A percentile compares a stretch with the other conserved stretches of the same genome.
Evolutionary conservation across 2,113 vertebrate species (phyloP).

Genomic region (Saccopteryx bilineata): DNA sequence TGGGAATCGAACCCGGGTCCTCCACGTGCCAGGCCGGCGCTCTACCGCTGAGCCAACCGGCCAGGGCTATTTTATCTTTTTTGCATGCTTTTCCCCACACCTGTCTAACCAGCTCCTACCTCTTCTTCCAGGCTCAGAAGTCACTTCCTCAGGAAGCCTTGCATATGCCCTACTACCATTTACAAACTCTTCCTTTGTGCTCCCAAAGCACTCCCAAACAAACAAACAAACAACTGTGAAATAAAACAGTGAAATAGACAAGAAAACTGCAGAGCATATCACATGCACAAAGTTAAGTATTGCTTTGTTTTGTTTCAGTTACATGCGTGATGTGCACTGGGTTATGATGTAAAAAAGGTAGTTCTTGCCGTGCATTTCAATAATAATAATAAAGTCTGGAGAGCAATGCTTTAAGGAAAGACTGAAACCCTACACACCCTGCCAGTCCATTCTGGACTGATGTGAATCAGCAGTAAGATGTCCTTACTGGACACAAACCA

Average conservation of each 20-base stretch:
- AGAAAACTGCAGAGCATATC: background rate
- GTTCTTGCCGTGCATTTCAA: conserved; percentile 15
- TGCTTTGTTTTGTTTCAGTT: background rate
- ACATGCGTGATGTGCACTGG: background rate
- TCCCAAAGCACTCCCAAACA: background rate
- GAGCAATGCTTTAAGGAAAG: background rate
- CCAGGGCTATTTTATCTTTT: background rate
- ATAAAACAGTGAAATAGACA: background rate
- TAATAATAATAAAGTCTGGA: background rate
- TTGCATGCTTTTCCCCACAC: background rate
- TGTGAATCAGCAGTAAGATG: background rate
- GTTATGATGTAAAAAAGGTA: background rate
- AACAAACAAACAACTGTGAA: background rate
- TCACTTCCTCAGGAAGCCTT: background rate
- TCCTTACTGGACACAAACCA: background rate
- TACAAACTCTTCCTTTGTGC: background rate
- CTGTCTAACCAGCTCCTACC: background rate
- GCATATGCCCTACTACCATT: background rate
- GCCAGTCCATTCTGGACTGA: background rate
- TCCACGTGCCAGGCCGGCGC: no score
- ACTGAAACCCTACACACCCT: background rate
- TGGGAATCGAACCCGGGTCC: no score
- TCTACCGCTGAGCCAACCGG: no score
- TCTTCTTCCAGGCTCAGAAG: conserved; percentile 2
- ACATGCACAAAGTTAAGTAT: background rate